Conservation (phyloP, 2,113 vertebrate species). For the Rutilus rutilus region DNA sequence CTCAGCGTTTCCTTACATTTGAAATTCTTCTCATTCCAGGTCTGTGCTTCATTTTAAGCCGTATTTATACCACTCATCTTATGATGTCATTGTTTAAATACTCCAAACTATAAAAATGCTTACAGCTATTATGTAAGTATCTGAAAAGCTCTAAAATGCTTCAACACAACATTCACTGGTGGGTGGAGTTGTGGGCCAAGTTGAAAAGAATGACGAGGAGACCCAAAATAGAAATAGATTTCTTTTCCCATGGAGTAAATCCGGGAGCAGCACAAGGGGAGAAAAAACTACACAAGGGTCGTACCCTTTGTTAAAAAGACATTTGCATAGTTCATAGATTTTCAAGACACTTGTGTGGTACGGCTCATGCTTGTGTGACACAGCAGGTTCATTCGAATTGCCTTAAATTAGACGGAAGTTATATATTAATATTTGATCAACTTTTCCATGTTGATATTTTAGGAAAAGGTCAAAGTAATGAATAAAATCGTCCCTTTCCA, state of each 20-base stretch:
- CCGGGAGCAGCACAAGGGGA: slow-evolving; percentile 55
- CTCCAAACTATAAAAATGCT: slow-evolving; percentile 46
- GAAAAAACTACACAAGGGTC: slow-evolving; percentile 32
- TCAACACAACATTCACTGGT: slow-evolving; percentile 26
- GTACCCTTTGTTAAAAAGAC: neutral
- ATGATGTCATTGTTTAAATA: neutral
- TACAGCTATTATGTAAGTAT: slow-evolving; percentile 41
- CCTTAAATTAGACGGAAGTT: neutral
- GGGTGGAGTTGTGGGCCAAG: slow-evolving; percentile 67
- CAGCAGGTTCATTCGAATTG: too few species aligned
- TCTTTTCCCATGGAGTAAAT: slow-evolving; percentile 78
- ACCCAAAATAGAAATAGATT: slow-evolving; percentile 75
- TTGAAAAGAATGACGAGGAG: slow-evolving; percentile 71
- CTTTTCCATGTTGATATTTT: neutral
- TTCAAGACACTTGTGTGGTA: neutral
- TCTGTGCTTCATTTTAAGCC: neutral
- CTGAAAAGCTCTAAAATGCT: slow-evolving; percentile 48
- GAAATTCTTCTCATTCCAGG: neutral
- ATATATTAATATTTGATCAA: neutral
- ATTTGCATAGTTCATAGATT: slow-evolving; percentile 2
- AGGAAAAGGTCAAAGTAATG: neutral
- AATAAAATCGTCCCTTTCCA: neutral
- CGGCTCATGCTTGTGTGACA: neutral
- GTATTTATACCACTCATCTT: neutral
- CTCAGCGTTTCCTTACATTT: neutral